Evolutionary conservation across 2,888 invertebrate species (phyloP).

Genomic region (Capitulum mitella): DNA sequence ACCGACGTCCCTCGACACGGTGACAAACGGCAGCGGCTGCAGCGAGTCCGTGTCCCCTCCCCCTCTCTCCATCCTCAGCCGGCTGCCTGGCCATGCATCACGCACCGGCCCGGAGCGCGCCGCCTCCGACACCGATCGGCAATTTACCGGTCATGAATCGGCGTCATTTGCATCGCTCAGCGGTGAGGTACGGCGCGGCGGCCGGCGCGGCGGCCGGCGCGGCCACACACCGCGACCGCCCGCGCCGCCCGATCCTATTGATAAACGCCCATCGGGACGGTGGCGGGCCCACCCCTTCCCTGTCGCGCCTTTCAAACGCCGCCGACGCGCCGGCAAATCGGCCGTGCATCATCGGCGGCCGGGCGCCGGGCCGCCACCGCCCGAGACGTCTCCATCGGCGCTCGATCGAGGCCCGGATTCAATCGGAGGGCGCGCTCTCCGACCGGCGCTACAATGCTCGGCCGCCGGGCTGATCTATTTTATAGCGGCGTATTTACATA

Average conservation of each 20-base stretch:
- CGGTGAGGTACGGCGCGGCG: neutral
- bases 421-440: neutral
- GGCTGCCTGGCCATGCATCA: too few relatives aligned
- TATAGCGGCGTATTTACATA: constrained; percentile 20
- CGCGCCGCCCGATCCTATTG: neutral
- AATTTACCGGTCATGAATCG: neutral
- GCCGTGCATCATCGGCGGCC: neutral
- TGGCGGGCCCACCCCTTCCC: neutral
- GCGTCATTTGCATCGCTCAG: neutral
- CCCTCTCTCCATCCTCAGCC: too few relatives aligned
- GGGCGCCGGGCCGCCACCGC: neutral
- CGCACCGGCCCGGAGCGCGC: neutral
- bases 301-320: neutral
- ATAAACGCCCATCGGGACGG: neutral
- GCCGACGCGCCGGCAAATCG: neutral
- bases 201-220: neutral
- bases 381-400: neutral
- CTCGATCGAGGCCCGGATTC: neutral
- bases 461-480: neutral
- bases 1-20: too few relatives aligned
- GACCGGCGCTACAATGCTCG: neutral
- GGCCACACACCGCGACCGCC: neutral
- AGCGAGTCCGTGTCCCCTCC: too few relatives aligned
- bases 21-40: too few relatives aligned
- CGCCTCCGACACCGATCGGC: neutral